A percentile compares a stretch with the other conserved stretches of the same genome.
These are phyloP conservation scores for Tarsius wallacei DNA, from an alignment of 2,797 vertebrate species.

Conservation along the genomic window DNA sequence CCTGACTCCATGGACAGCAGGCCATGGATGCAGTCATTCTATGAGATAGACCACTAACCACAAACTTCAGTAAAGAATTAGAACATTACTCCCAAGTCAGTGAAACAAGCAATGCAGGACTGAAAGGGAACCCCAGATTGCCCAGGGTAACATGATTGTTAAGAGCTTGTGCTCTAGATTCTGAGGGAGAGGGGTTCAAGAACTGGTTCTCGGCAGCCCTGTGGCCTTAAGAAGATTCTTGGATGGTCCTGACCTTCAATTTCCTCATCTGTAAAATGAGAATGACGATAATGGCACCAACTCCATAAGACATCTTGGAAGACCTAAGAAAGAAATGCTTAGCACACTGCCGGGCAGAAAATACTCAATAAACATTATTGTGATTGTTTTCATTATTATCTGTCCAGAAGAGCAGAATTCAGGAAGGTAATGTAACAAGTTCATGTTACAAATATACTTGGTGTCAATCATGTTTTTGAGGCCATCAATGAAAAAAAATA, in stretches of 20 bases:
- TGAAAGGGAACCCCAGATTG: not conserved
- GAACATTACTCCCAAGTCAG: not conserved
- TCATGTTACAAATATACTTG: not conserved
- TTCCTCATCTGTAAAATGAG: not conserved
- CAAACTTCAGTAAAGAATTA: not conserved
- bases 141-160: accelerated
- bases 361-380: not conserved
- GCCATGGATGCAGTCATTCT: not conserved
- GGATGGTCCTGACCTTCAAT: not conserved
- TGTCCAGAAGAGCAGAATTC: conserved; percentile 15
- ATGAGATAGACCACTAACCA: not conserved
- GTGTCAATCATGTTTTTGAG: not conserved
- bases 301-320: not conserved
- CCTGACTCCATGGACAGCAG: not conserved
- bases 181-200: not conserved
- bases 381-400: not conserved
- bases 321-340: not conserved
- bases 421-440: not conserved
- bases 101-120: not conserved
- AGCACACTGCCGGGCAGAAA: not conserved
- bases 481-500: not conserved
- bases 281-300: not conserved
- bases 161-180: not conserved
- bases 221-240: not conserved
- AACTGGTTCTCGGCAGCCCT: not conserved